phyloP scores from a whole-genome alignment of 2,113 vertebrate genomes.

The Otolemur garnettii region DNA sequence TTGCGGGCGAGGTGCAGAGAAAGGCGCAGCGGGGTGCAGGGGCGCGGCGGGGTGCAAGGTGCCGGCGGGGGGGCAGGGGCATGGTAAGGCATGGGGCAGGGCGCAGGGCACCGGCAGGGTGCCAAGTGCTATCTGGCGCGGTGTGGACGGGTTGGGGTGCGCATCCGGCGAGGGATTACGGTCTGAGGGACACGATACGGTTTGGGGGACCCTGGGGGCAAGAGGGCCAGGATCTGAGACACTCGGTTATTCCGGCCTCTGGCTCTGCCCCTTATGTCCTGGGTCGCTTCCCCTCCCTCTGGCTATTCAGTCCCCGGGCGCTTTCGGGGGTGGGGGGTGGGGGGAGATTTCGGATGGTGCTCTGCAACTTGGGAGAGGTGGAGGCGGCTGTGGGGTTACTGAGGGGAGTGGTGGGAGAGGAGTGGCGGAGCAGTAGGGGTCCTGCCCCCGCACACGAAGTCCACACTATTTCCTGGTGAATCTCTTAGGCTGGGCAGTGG shows the following conservation, averaged over 20 bases:
- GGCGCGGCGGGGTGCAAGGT: no score
- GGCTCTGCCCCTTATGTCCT: neutral
- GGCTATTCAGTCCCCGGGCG: neutral
- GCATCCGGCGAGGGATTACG: no score
- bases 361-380: neutral
- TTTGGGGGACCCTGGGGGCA: no score
- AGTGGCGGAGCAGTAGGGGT: neutral
- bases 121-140: accelerated
- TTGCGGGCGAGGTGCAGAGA: no score
- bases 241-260: neutral
- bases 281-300: accelerated
- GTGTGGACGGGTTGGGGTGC: neutral
- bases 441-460: accelerated
- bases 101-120: neutral
- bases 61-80: neutral
- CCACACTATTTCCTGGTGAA: neutral
- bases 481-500: neutral
- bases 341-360: no score
- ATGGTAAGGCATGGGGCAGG: no score
- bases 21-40: accelerated
- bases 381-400: accelerated
- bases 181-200: neutral
- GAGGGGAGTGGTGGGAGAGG: no score
- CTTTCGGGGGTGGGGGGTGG: no score
- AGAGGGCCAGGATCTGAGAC: neutral